Base-by-base conservation (phyloP, 2,888 invertebrate genomes). In the Pseudococcus viburni region DNA sequence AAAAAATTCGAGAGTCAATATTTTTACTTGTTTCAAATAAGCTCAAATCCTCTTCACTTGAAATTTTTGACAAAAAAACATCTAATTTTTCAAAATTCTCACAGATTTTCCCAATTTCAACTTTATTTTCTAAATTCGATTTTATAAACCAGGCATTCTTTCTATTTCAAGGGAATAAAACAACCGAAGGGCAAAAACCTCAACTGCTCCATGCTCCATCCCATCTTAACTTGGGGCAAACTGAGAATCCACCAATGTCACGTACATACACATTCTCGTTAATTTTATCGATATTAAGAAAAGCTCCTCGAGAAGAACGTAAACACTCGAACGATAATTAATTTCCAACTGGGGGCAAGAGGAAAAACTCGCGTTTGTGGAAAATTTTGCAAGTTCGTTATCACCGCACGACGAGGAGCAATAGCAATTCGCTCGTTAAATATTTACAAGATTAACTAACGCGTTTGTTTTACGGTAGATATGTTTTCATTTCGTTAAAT, bases 291-390 rank as follows among this genome's bases (percentile, higher is more conserved):
- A 68, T 68, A 26, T 22, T 26, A 26, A 68, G 26, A 11, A 26
- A 68, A 68, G 68, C 26, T 55, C 55, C 55, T 55, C 55, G 55
- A 51, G 51, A 4, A 55, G 5, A 55, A 55, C 68, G 68, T 68
- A 68, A 68, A 68, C 68, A 68, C 68, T 68, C 68, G 68, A 68
- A 68, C 26, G 68, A 68, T 68, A 68, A 68, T 68, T 68, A 26
- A 64, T 64, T 64, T 64, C n/a, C 64, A 22, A 68, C 26, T 26
- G 22, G 26, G 55, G 4, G 17, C 1, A n/a, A 68, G 26, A 3
- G 26, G 26, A 11, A 68, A 7, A 26, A 68, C 26, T 68, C 68
- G 68, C 68, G 4, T 68, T 68, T 26, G 15, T 68, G 68, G 68
- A 68, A 68, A 68, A 68, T 68, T 68, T 68, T 26, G 26, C 68